Conservation (phyloP, 2,113 vertebrate species). For the Nannobrachium achirus region DNA sequence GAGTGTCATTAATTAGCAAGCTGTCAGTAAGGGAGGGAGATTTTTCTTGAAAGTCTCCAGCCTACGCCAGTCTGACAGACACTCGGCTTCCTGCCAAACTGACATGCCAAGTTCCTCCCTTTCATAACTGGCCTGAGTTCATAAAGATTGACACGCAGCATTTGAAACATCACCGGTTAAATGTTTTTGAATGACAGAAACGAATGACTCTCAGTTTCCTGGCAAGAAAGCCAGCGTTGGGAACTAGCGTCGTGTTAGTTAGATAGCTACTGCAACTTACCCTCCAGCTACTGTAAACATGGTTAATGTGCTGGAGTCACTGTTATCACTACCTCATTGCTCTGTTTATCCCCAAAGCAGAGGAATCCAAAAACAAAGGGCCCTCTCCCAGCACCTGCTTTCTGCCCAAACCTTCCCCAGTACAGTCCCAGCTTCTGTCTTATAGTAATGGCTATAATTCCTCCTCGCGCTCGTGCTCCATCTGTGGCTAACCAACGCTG, state of each 20-base stretch:
- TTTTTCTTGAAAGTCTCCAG: slow-evolving; percentile 17
- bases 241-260: not conserved
- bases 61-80: slow-evolving; percentile 27
- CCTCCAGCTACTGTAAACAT: not conserved
- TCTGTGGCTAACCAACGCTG: not conserved
- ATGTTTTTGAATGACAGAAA: not conserved
- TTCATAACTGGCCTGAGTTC: not conserved
- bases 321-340: not conserved
- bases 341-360: not conserved
- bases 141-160: not conserved
- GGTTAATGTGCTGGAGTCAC: not conserved
- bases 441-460: not conserved
- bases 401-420: not conserved
- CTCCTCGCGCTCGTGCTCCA: not conserved
- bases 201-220: slow-evolving; percentile 12
- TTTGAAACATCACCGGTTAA: not conserved
- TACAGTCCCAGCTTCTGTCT: not conserved
- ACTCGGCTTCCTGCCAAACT: slow-evolving; percentile 28
- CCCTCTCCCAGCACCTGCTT: too few relatives aligned
- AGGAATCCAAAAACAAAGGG: too few relatives aligned
- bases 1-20: slow-evolving; percentile 22
- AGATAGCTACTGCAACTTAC: not conserved
- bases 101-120: not conserved
- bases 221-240: too few relatives aligned
- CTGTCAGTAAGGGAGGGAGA: slow-evolving; percentile 27